Base-by-base conservation (phyloP, 2,888 invertebrate genomes). In the Balanococcus diminutus region DNA sequence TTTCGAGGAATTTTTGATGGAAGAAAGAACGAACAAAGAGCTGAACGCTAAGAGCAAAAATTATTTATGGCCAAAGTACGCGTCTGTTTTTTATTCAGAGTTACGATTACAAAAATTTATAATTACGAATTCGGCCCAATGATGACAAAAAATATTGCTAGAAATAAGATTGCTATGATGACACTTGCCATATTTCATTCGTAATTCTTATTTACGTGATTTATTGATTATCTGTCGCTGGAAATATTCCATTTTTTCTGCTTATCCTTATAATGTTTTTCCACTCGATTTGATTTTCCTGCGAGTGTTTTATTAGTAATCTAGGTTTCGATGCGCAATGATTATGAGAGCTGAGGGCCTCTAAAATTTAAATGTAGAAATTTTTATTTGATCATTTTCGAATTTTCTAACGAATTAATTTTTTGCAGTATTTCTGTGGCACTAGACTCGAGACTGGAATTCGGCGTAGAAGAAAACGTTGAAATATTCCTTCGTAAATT, bases 401-500 rank as follows among this genome's bases (percentile, higher is more conserved):
- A 14, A n/a, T n/a, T n/a, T n/a, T n/a, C n/a, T n/a, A n/a, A n/a
- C n/a, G n/a, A n/a, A n/a, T n/a, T n/a, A n/a, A n/a, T 81, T 82
- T 86, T 56, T 42, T 61, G 1, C 87, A 92, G 93, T 31, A 92
- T 93, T 87, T 94, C 94, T 0, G 92, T 93, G 87, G 94, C 95
- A 2, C 91, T 95, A 89, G 95, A 96, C 90, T 92, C 94, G 14
- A 93, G 97, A 75, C 90, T 96, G 61, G 96, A 96, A 89, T 92
- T 93, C 87, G 95, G 96, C 0, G 93, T 96, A 14, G 95, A 96
- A 88, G 92, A 82, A 46, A 81, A 82, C 28, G 51, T 85, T 16
- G 85, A 85, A 75, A 79, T 85, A 46, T 85, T 85, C 25, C 39
- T 85, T n/a, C 19, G 85, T 19, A 79, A 39, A 75, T 79, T 85